These are phyloP conservation scores for Chaetophractus vellerosus DNA, from an alignment of 2,797 vertebrate species.

Conservation along the genomic window DNA sequence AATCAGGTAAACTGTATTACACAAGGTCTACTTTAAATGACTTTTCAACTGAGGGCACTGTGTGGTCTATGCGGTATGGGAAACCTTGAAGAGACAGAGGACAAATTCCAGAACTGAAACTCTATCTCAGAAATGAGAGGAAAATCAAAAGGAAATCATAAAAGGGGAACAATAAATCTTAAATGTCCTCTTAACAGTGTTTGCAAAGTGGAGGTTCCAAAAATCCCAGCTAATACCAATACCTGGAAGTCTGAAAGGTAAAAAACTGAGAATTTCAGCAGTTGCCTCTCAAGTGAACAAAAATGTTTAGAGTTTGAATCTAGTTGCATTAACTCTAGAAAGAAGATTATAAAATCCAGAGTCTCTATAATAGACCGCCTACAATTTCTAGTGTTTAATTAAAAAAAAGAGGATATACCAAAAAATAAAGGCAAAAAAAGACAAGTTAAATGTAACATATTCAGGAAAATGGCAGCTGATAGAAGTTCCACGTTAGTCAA, in stretches of 20 bases:
- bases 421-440: neutral
- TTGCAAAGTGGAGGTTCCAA: neutral
- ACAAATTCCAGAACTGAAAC: neutral
- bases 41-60: neutral
- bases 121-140: neutral
- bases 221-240: neutral
- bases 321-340: neutral
- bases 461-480: neutral
- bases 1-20: neutral
- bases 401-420: neutral
- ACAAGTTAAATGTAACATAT: neutral
- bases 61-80: neutral
- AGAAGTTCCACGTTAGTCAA: neutral
- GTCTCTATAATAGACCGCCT: neutral
- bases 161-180: neutral
- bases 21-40: neutral
- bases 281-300: neutral
- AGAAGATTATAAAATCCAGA: neutral
- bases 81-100: neutral
- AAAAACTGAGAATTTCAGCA: neutral
- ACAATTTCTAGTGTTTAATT: neutral
- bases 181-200: neutral
- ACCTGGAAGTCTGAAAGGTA: neutral
- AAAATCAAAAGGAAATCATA: neutral
- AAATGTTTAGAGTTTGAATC: neutral